Evolutionary conservation across 1,140 invertebrate genomes (phyloP).

Genomic region (Caenorhabditis tropicalis): DNA sequence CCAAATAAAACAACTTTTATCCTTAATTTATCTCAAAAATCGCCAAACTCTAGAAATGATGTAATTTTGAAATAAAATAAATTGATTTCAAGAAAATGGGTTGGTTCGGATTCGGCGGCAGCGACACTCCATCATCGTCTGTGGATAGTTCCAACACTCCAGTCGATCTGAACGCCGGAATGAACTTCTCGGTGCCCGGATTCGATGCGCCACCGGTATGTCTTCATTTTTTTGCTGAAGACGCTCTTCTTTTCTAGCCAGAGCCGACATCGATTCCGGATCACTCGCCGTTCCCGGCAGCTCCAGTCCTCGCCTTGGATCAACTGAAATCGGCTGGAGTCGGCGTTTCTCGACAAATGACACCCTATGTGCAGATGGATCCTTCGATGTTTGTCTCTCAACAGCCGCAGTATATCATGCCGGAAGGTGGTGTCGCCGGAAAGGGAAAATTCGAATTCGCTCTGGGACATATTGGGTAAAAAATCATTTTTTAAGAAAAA

Average conservation of each 20-base stretch:
- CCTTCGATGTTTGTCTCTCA: constrained; percentile 57
- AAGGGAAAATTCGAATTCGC: constrained; percentile 59
- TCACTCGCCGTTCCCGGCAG: background rate
- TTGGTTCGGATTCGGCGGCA: constrained; percentile 51
- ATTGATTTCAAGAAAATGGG: constrained; percentile 36
- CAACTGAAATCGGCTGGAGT: constrained; percentile 59
- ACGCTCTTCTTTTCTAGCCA: background rate
- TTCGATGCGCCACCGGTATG: constrained; percentile 6
- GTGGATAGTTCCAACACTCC: background rate
- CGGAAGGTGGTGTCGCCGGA: constrained; percentile 52
- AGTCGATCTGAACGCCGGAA: constrained; percentile 41
- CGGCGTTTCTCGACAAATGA: constrained; percentile 52
- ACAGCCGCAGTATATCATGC: constrained; percentile 57
- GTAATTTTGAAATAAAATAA: background rate
- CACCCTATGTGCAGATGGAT: constrained; percentile 61
- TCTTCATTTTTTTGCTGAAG: too few species aligned
- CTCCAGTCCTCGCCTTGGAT: constrained; percentile 58
- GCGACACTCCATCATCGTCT: constrained; percentile 30
- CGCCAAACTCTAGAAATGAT: background rate
- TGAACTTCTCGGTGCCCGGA: constrained; percentile 38
- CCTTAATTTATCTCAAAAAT: background rate
- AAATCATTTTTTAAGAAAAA: background rate
- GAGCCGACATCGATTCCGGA: background rate
- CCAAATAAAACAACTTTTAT: background rate
- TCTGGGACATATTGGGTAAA: constrained; percentile 57